These are phyloP conservation scores for Trichomalopsis sarcophagae DNA, from an alignment of 1,140 invertebrate genomes.

Conservation along the genomic window DNA sequence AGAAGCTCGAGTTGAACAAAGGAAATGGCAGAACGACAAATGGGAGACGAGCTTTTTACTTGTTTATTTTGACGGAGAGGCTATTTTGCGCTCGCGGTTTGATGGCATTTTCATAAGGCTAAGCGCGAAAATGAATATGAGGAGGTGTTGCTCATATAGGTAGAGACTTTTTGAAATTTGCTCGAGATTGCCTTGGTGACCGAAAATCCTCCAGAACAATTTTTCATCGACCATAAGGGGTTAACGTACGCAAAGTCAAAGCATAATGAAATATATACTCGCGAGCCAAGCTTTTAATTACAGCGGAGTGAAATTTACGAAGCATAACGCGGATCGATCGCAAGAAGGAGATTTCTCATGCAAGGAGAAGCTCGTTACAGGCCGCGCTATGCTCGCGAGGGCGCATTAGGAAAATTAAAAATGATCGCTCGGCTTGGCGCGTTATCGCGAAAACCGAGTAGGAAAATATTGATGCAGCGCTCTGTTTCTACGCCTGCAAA, in stretches of 20 bases:
- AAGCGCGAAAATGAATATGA: no score
- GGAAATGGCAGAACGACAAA: conserved; percentile 1
- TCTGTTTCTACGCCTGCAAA: background rate
- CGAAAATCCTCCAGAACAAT: no score
- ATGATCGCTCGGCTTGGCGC: background rate
- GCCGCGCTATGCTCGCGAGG: background rate
- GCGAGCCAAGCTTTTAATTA: background rate
- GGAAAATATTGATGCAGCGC: background rate
- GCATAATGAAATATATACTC: background rate
- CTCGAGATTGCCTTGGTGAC: no score
- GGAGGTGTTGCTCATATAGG: no score
- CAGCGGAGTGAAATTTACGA: background rate
- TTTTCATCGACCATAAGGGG: no score
- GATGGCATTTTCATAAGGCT: no score
- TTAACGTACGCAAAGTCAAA: background rate
- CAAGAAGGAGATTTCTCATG: background rate
- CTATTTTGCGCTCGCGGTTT: background rate
- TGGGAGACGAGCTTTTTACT: background rate
- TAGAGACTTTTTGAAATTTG: no score
- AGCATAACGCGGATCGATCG: background rate
- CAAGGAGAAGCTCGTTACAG: background rate
- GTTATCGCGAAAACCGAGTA: background rate
- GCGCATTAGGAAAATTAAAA: background rate
- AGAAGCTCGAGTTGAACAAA: background rate
- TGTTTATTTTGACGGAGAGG: background rate